Evolutionary conservation across 2,888 invertebrate genomes (phyloP), one percentile per base, ranked within the genome.

Genomic region (Agrochola litura): DNA sequence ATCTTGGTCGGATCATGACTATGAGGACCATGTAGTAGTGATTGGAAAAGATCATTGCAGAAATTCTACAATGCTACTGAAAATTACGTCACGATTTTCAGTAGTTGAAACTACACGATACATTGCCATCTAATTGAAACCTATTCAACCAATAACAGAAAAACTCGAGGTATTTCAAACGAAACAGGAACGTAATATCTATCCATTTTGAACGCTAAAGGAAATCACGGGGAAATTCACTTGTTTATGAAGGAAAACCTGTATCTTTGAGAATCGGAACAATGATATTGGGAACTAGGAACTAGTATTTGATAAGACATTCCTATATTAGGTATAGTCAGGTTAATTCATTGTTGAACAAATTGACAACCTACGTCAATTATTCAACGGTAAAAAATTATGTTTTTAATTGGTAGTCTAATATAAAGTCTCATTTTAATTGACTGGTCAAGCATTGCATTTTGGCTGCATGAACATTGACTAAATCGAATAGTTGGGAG

Each of bases 201-300:
- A 65, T 56, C 61, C 9, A 52, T 61, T 66, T 66, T 56, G 10
- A 70, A 41, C 16, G 30, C 10, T 54, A 43, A 16, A 76, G 70
- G 81, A 71, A 76, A 81, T 81, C 66, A 67, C 43, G 43, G 63
- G 80, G 70, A 81, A 81, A 81, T 76, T 81, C 76, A 63, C 61
- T 80, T 70, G 70, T 58, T 76, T 70, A 43, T 56, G 12, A 64
- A 64, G n/a, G 43, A 43, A 60, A 65, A 80, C 16, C 61, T 58
- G 19, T 49, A 8, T 69, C 65, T 60, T 37, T 49, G n/a, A 56
- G 30, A 56, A 76, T 49, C 6, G 30, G 12, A 30, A 37, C 12
- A 19, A 22, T 46, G 43, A 4, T 14, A 16, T 63, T 46, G 30
- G 19, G 41, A 43, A 25, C n/a, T 46, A 14, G 12, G 46, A 46